Conservation (phyloP, 2,797 vertebrate species). For the Coreius guichenoti region DNA sequence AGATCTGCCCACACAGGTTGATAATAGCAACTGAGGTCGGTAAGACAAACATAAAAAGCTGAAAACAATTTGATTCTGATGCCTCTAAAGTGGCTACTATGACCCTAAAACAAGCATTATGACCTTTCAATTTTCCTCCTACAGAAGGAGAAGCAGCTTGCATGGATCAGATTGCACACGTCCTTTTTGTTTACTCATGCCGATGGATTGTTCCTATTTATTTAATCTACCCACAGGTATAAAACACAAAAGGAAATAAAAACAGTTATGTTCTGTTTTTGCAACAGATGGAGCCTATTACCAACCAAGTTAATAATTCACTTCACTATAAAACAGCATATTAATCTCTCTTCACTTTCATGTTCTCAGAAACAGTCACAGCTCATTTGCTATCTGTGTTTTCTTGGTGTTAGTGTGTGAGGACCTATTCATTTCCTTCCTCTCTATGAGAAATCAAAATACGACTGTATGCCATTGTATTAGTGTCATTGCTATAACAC, state of each 20-base stretch:
- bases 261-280: slow-evolving; percentile 1
- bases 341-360: not conserved
- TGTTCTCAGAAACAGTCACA: not conserved
- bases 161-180: not conserved
- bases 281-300: not conserved
- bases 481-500: not conserved
- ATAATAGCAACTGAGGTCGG: not conserved
- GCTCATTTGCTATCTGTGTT: not conserved
- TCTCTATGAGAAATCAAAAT: not conserved
- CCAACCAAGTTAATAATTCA: not conserved
- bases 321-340: not conserved
- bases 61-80: not conserved
- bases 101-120: not conserved
- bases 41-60: not conserved
- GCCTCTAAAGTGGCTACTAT: not conserved
- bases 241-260: not conserved
- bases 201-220: not conserved
- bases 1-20: not conserved
- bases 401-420: not conserved
- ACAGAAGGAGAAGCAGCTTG: not conserved
- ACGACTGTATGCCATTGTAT: not conserved
- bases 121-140: not conserved
- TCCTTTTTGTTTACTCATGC: not conserved
- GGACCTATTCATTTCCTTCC: slow-evolving; percentile 15
- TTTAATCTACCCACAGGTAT: not conserved